Base-by-base conservation (phyloP, 1,140 invertebrate species). In the Caenorhabditis tropicalis region DNA sequence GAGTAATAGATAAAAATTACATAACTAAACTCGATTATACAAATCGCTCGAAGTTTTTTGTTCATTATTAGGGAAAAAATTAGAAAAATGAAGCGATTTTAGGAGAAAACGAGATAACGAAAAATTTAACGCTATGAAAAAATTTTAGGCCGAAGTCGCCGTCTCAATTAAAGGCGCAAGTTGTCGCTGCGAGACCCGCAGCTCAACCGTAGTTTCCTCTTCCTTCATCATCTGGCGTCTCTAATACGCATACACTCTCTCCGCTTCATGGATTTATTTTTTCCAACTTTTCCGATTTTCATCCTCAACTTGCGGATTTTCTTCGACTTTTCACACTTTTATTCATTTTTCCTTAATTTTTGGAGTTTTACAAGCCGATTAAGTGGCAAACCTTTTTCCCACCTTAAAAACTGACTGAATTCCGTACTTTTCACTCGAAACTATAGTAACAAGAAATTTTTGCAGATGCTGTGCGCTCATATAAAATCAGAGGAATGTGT, bases 401-500 rank as follows among this genome's bases (percentile, higher is more conserved):
- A 12, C n/a, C 16, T 24, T 2, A 19, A 31, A 43, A 43, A 74
- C n/a, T 43, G 36, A 74, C 21, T 24, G 65, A 74, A 21, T 36
- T 74, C 36, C 21, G 36, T 24, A 43, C 12, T 74, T 74, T 46
- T 46, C 15, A 6, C 4, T 65, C 29, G 0, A 6, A 36, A 21
- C 1, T 65, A 36, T 36, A 19, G 16, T 36, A 6, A 36, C 7
- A 65, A 65, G n/a, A 3, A 16, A 29, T 29, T 9, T 27, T 65
- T 39, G 29, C 65, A 74, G 36, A 74, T 74, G 65, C 19, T 74
- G 16, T 74, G 65, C 36, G 43, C 6, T 46, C 65, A 74, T 19
- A 74, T 74, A 24, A 74, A 74, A 43, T 29, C 21, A 19, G 65
- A 74, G n/a, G 12, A 74, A 27, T 74, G 65, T 46, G 36, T 74